These are phyloP conservation scores for Pocillopora grandis DNA, from an alignment of 92 coral and sea anemone species.

Conservation along the genomic window DNA sequence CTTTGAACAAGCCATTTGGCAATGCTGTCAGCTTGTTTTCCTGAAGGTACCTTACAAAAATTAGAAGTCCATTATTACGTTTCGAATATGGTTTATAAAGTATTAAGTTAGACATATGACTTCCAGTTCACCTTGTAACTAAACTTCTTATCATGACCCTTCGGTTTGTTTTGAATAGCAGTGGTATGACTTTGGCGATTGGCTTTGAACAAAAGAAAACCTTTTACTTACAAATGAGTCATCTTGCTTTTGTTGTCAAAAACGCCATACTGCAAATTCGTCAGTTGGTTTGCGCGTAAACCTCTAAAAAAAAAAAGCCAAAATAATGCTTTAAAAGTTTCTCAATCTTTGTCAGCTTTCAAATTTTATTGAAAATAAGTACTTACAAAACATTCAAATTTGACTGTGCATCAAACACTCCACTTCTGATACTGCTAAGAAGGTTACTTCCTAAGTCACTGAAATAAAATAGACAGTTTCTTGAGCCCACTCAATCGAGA, in stretches of 20 bases:
- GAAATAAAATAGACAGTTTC: not conserved
- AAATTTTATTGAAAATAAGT: not conserved
- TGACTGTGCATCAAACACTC: not conserved
- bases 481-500: too few relatives aligned
- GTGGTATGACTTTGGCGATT: too few relatives aligned
- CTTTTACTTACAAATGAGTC: slow-evolving; percentile 23
- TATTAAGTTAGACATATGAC: too few relatives aligned
- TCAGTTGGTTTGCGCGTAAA: slow-evolving; percentile 19
- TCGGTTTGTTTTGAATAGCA: too few relatives aligned
- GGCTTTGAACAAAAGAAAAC: too few relatives aligned
- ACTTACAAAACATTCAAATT: not conserved
- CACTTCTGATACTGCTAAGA: not conserved
- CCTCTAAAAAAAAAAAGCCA: not conserved
- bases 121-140: too few relatives aligned
- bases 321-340: not conserved
- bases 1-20: not conserved
- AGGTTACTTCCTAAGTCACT: not conserved
- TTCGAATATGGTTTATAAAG: too few relatives aligned
- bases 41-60: not conserved
- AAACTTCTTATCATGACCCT: not conserved
- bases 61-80: too few relatives aligned
- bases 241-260: slow-evolving; percentile 10
- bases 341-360: not conserved
- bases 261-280: slow-evolving; percentile 12
- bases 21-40: not conserved